These are phyloP conservation scores for Clepsis dumicolana DNA, from an alignment of 2,888 invertebrate genomes.

Conservation along the genomic window DNA sequence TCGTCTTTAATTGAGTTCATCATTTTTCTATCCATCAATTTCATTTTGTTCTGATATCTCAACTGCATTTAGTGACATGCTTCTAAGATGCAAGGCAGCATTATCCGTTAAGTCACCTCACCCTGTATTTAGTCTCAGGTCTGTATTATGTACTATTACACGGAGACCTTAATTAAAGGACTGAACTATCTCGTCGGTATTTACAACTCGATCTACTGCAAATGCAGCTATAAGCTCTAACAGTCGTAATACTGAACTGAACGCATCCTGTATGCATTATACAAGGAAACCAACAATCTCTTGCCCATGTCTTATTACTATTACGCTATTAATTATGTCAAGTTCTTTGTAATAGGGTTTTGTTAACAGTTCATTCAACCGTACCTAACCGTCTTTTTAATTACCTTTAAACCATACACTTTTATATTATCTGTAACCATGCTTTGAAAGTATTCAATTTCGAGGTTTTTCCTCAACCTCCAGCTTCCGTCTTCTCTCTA, in stretches of 20 bases:
- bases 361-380: too few relatives aligned
- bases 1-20: neutral
- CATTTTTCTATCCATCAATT: neutral
- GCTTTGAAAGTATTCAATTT: too few relatives aligned
- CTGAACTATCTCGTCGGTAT: neutral
- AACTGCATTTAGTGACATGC: slow-evolving; percentile 2
- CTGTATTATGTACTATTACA: slow-evolving; percentile 45
- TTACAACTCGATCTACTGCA: neutral
- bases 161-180: slow-evolving; percentile 46
- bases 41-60: neutral
- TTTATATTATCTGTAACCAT: too few relatives aligned
- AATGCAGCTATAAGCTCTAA: neutral
- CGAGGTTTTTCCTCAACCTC: too few relatives aligned
- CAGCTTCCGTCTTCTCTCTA: too few relatives aligned
- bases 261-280: neutral
- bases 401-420: too few relatives aligned
- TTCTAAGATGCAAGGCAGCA: slow-evolving; percentile 22
- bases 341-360: too few relatives aligned
- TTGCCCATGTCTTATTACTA: neutral
- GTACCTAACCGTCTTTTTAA: too few relatives aligned
- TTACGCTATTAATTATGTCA: neutral
- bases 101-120: slow-evolving; percentile 18
- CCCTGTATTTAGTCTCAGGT: slow-evolving; percentile 40
- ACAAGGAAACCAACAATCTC: neutral
- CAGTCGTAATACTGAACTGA: neutral